Evolutionary conservation across 2,888 invertebrate genomes (phyloP), one percentile per base, ranked within the genome.

Genomic region (Polia nebulosa): DNA sequence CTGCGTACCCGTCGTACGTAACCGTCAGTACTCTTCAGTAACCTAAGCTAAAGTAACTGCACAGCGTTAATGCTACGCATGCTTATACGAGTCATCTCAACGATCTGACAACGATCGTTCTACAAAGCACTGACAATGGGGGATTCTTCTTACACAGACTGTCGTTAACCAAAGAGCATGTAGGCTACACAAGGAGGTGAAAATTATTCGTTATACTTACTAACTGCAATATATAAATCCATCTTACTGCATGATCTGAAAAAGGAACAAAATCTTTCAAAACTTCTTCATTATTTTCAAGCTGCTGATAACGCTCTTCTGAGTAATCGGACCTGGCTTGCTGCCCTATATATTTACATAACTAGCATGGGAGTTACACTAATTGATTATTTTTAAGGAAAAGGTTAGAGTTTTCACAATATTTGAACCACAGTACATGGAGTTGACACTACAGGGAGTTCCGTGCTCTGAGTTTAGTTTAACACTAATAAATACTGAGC

Each of bases 311-410:
- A 44, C 13, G 13, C 20, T 65, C 5, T n/a, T 44, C 22, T n/a
- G 3, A 22, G n/a, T 45, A n/a, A 8, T n/a, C 7, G 22, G 34
- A 8, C 15, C 34, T 44, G 27, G 25, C 32, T 25, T 39, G 4
- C 72, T 49, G 39, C 11, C 22, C 22, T 36, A 13, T 25, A 56
- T 45, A 7, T 32, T 39, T 25, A 71, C 15, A 13, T 57, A 36
- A 47, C n/a, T 29, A 45, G 22, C 22, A 36, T 71, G n/a, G 2
- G 22, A 34, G 9, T 6, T 15, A n/a, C 17, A 29, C 34, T 53
- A 53, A 36, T 34, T 29, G 22, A 56, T 7, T 13, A 29, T 47
- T 15, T 9, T 44, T n/a, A 6, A 52, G 17, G 11, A 7, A 55
- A 41, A 7, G 17, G 20, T 34, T 27, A 13, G 11, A 22, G 20